A percentile compares a stretch with the other conserved stretches of the same genome.
Conservation (phyloP, 2,888 invertebrate species). For the Ommatoiulus sabulosus region DNA sequence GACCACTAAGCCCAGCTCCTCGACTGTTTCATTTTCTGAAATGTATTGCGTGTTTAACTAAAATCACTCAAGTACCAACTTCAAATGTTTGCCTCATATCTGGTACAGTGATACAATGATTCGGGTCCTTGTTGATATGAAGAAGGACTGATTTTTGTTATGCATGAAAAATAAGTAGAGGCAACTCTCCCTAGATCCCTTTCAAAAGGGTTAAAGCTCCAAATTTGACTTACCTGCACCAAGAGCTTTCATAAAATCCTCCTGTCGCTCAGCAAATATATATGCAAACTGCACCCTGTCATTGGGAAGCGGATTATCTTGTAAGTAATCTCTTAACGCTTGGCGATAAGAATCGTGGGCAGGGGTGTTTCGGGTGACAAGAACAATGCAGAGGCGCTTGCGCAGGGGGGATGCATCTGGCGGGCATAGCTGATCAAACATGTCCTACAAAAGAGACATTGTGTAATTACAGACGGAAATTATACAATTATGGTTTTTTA, state of each 20-base stretch:
- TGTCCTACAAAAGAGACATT: slow-evolving; percentile 68
- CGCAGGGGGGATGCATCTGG: slow-evolving; percentile 84
- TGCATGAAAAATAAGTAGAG: neutral
- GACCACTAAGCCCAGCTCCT: slow-evolving; percentile 81
- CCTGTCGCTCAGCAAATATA: slow-evolving; percentile 84
- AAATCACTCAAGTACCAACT: neutral
- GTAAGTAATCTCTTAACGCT: slow-evolving; percentile 79
- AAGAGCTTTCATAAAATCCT: slow-evolving; percentile 82
- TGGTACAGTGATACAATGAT: neutral
- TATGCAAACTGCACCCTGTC: slow-evolving; percentile 88
- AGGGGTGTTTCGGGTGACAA: slow-evolving; percentile 75
- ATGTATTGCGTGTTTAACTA: neutral
- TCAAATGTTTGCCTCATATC: neutral
- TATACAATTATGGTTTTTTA: neutral
- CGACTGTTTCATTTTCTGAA: slow-evolving; percentile 71
- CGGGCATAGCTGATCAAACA: slow-evolving; percentile 88
- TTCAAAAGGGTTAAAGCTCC: neutral
- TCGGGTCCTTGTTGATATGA: no score
- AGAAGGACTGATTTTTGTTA: no score
- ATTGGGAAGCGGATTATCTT: slow-evolving; percentile 71
- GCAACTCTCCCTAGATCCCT: neutral
- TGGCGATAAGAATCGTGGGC: slow-evolving; percentile 76
- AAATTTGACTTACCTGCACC: slow-evolving; percentile 62
- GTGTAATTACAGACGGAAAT: neutral
- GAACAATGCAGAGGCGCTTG: slow-evolving; percentile 81